Evolutionary conservation across 2,113 vertebrate species (phyloP), one percentile per base, ranked within the genome.

Genomic region (Actenoides lindsayi): DNA sequence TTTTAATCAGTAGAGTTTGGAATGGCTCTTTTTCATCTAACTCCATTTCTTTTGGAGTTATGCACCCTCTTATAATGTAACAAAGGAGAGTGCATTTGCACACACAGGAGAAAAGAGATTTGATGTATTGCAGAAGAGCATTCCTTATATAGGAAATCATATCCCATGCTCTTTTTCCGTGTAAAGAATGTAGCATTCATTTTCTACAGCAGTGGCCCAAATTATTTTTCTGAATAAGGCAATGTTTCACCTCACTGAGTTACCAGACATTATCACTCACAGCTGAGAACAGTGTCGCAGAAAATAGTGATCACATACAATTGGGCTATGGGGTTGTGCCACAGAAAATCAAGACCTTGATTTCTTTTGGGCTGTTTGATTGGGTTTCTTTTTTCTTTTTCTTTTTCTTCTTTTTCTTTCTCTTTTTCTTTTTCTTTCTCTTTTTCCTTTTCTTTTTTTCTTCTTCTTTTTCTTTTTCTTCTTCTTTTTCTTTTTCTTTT

Each of bases 1-100:
- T 98, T 98, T 98, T 98, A 98, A 98, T 98, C 98, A 97, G 94
- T 94, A 90, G 94, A 97, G 84, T 97, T 97, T 96, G 94, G 95
- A 98, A 98, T 92, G 79, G 51, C 80, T 97, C 83, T 96, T 97
- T 98, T 96, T 97, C 94, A 97, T 97, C 90, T 95, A 96, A 84
- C 90, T 97, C 96, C 92, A 91, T 97, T 92, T 97, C 76, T 93
- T 96, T 95, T 93, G 89, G 95, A 97, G 94, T 97, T 97, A 97
- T 93, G 85, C 77, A 97, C 87, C 68, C 67, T 96, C 90, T 97
- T 97, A 89, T 54, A 92, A 86, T 83, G 82, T 89, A 98, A 97
- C 24, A 93, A 97, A 97, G 89, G 90, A 97, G 93, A 97, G 75
- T 91, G 35, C 64, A 96, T 97, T 96, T 97, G 88, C 30, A 83